These are phyloP conservation scores for Trichomalopsis sarcophagae DNA, from an alignment of 1,140 invertebrate genomes.

Conservation along the genomic window DNA sequence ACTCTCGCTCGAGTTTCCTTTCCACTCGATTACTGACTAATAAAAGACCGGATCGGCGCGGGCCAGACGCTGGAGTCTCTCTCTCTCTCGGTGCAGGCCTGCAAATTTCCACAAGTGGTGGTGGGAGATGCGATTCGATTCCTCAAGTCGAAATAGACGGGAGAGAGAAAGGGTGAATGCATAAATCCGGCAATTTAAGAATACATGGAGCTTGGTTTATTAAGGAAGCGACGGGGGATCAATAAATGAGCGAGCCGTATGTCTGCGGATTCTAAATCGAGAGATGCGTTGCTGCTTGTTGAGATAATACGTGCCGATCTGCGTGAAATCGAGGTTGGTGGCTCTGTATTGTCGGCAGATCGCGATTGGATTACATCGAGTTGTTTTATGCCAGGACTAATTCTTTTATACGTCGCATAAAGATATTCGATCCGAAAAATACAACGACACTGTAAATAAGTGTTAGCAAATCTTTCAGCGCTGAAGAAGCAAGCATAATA, in stretches of 20 bases:
- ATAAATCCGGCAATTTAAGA: slow-evolving; percentile 52
- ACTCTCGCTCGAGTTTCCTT: slow-evolving; percentile 60
- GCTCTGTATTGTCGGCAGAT: too few relatives aligned
- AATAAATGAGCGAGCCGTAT: background rate
- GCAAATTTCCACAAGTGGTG: background rate
- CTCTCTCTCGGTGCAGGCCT: background rate
- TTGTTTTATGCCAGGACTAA: too few relatives aligned
- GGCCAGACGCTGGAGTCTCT: slow-evolving; percentile 16
- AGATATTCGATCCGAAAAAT: too few relatives aligned
- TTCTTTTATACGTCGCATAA: too few relatives aligned
- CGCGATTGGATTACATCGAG: too few relatives aligned
- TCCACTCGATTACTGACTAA: slow-evolving; percentile 69
- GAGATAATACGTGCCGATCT: background rate
- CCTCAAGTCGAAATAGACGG: slow-evolving; percentile 60
- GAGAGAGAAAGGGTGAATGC: slow-evolving; percentile 4
- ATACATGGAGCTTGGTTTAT: background rate
- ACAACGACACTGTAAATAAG: too few relatives aligned
- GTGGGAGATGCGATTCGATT: slow-evolving; percentile 56
- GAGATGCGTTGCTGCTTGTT: background rate
- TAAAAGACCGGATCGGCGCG: slow-evolving; percentile 61
- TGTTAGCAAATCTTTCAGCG: too few relatives aligned
- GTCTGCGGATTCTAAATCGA: background rate
- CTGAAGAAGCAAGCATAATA: too few relatives aligned
- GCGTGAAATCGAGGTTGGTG: background rate
- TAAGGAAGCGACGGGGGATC: background rate